Percentiles rank a stretch among this genome's conserved stretches.
These are phyloP conservation scores for Orycteropus afer DNA, from an alignment of 2,113 vertebrate genomes.

Conservation along the genomic window DNA sequence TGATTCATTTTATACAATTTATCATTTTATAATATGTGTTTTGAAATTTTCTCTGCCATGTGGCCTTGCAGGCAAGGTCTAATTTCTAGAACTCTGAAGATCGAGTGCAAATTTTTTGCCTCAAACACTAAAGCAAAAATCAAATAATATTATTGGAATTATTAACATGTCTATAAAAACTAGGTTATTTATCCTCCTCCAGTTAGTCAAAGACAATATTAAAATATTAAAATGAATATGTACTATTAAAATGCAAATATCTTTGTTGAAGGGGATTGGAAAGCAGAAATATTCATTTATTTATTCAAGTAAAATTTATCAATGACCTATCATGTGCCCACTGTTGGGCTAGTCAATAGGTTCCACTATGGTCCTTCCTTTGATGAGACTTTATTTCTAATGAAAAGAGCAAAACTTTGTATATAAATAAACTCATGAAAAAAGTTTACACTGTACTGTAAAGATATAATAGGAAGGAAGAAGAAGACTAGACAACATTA, in stretches of 20 bases:
- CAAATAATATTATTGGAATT: background rate
- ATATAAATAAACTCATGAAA: background rate
- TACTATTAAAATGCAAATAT: background rate
- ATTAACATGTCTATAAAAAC: background rate
- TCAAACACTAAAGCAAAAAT: background rate
- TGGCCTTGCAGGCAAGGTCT: background rate
- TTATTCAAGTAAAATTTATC: background rate
- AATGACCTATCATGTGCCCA: background rate
- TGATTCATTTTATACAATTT: background rate
- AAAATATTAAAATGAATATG: too few species aligned
- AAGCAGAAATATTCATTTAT: background rate
- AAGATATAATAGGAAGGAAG: background rate
- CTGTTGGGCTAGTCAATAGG: background rate
- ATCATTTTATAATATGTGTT: background rate
- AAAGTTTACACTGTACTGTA: background rate
- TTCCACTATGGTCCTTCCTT: background rate
- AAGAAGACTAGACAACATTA: background rate
- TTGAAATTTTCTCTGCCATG: background rate
- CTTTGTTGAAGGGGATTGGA: background rate
- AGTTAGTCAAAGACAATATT: too few species aligned
- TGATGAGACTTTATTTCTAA: background rate
- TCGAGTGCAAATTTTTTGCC: background rate
- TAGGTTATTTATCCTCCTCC: background rate
- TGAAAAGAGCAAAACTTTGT: background rate
- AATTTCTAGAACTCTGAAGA: background rate